phyloP scores from a whole-genome alignment of 1,140 invertebrate genomes.

The Orussus abietinus region DNA sequence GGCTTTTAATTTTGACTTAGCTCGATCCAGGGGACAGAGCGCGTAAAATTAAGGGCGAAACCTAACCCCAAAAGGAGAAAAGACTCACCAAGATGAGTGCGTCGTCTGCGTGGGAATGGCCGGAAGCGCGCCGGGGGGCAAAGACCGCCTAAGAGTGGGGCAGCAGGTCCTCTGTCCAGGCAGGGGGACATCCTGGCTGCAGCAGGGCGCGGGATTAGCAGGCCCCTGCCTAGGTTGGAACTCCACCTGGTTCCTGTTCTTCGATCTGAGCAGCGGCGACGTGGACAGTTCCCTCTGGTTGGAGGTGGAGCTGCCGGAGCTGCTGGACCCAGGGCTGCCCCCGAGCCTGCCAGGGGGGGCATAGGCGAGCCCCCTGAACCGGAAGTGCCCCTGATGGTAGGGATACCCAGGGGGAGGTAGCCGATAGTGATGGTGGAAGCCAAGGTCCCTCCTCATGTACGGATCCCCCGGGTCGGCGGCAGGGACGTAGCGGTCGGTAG shows the following conservation, averaged over 20 bases:
- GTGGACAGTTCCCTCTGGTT: constrained; percentile 48
- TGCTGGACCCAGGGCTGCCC: constrained; percentile 55
- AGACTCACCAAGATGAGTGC: constrained; percentile 62
- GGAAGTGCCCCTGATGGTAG: constrained; percentile 45
- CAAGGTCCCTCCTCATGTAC: constrained; percentile 59
- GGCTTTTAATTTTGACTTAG: too few relatives aligned
- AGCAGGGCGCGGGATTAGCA: constrained; percentile 56
- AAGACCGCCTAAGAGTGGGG: constrained; percentile 48
- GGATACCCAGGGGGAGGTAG: constrained; percentile 48
- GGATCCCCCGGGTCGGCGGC: constrained; percentile 53
- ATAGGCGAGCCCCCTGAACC: constrained; percentile 46
- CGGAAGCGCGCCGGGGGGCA: constrained; percentile 54
- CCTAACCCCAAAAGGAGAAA: too few relatives aligned
- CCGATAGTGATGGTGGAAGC: constrained; percentile 59
- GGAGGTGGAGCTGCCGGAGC: constrained; percentile 46
- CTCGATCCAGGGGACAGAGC: too few relatives aligned
- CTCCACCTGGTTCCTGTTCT: constrained; percentile 26
- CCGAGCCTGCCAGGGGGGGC: constrained; percentile 41
- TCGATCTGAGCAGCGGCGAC: constrained; percentile 51
- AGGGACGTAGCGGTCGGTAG: constrained; percentile 51
- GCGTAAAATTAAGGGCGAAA: too few relatives aligned
- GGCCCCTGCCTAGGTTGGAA: constrained; percentile 29
- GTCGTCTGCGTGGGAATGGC: constrained; percentile 52
- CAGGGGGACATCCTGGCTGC: constrained; percentile 43
- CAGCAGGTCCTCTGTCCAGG: constrained; percentile 41